A percentile compares a stretch with the other conserved stretches of the same genome.
phyloP scores from a whole-genome alignment of 2,797 vertebrate species.

The Podarcis lilfordi region DNA sequence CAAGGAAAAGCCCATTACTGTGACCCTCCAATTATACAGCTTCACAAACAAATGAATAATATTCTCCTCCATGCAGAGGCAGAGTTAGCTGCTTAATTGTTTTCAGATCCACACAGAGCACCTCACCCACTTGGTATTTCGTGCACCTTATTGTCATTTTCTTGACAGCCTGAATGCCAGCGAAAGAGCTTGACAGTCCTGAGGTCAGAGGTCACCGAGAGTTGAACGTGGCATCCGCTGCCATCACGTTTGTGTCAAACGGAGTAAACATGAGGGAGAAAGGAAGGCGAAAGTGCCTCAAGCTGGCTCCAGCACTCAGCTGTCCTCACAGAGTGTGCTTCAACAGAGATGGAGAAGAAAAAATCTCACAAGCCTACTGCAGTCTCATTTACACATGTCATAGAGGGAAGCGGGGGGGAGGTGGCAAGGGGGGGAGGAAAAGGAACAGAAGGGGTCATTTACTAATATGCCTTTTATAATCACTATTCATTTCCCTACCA shows the following conservation, averaged over 20 bases:
- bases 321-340: constrained; percentile 43
- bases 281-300: constrained; percentile 46
- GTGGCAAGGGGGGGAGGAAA: constrained; percentile 33
- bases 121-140: constrained; percentile 36
- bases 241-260: constrained; percentile 33
- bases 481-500: constrained; percentile 9
- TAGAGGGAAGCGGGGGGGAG: constrained; percentile 13
- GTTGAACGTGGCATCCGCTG: constrained; percentile 19
- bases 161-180: constrained; percentile 37
- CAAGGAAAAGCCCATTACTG: constrained; percentile 58
- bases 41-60: constrained; percentile 31
- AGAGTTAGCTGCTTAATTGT: constrained; percentile 1
- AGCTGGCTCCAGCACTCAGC: constrained; percentile 38
- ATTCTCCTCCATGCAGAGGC: constrained; percentile 24
- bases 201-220: constrained; percentile 21
- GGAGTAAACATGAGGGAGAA: constrained; percentile 31
- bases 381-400: constrained; percentile 21
- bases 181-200: constrained; percentile 44
- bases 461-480: constrained; percentile 20
- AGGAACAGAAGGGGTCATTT: constrained; percentile 34
- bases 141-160: constrained; percentile 39
- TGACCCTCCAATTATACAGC: neutral
- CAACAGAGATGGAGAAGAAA: constrained; percentile 10
- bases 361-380: constrained; percentile 35
- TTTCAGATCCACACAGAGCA: neutral